phyloP scores from a whole-genome alignment of 2,797 vertebrate genomes.

The Sebastes vulpes region DNA sequence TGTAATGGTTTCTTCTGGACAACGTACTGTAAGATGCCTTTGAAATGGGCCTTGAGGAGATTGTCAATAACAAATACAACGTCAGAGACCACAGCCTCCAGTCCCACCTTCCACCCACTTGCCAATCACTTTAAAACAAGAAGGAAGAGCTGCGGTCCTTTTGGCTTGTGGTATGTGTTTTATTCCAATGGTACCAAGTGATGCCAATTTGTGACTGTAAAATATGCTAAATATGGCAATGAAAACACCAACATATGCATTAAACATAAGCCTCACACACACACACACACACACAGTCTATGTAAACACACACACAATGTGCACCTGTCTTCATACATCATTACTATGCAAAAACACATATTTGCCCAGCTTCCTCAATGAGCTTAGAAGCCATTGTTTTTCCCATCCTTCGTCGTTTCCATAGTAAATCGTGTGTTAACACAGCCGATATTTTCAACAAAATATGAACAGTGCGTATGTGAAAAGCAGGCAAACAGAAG shows the following conservation, averaged over 20 bases:
- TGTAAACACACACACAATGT: slow-evolving; percentile 40
- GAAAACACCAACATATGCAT: slow-evolving; percentile 40
- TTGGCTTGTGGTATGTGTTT: slow-evolving; percentile 1
- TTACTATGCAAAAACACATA: slow-evolving; percentile 69
- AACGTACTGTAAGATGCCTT: slow-evolving; percentile 10
- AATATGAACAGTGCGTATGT: slow-evolving; percentile 62
- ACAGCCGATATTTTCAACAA: slow-evolving; percentile 49
- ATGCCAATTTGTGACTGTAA: slow-evolving; percentile 22
- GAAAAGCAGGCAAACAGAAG: slow-evolving; percentile 69
- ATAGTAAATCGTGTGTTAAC: slow-evolving; percentile 23
- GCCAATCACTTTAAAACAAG: slow-evolving; percentile 27
- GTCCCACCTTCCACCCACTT: slow-evolving; percentile 47
- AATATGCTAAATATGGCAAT: slow-evolving; percentile 21
- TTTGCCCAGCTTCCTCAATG: slow-evolving; percentile 56
- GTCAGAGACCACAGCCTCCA: slow-evolving; percentile 36
- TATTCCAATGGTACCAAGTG: slow-evolving; percentile 18
- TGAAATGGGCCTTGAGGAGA: slow-evolving; percentile 23
- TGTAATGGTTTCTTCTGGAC: slow-evolving; percentile 1
- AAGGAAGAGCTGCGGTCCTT: slow-evolving; percentile 22
- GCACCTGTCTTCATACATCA: slow-evolving; percentile 71
- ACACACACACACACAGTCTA: background rate
- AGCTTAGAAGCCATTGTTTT: slow-evolving; percentile 29
- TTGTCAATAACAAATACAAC: slow-evolving; percentile 45
- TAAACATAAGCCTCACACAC: slow-evolving; percentile 34
- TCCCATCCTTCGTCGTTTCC: background rate